Evolutionary conservation across 2,113 vertebrate genomes (phyloP).

Genomic region (Ochotona curzoniae): DNA sequence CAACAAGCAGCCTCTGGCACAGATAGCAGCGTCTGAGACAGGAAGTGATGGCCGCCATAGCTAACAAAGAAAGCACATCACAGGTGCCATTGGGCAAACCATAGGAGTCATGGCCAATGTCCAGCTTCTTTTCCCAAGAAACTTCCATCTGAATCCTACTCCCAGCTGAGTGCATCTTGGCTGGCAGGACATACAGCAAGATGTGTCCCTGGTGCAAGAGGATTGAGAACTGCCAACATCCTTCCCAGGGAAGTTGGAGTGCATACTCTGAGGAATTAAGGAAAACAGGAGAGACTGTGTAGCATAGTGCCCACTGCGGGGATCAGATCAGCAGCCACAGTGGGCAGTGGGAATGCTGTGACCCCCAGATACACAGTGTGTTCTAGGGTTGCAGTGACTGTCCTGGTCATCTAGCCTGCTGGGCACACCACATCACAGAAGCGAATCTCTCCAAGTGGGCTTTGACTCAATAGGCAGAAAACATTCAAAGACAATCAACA

Average conservation of each 20-base stretch:
- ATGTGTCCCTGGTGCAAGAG: background rate
- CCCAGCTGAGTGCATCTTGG: background rate
- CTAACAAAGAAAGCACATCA: background rate
- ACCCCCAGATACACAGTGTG: rapidly evolving
- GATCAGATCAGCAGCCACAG: background rate
- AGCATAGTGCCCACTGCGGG: background rate
- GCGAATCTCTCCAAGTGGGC: background rate
- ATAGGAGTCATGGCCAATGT: background rate
- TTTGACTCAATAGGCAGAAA: constrained; percentile 15
- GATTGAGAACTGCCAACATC: background rate
- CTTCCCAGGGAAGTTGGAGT: background rate
- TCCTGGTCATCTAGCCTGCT: background rate
- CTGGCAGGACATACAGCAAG: background rate
- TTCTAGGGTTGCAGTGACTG: background rate
- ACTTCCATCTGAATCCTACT: background rate
- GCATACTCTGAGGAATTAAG: background rate
- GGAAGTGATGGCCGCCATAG: background rate
- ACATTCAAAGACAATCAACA: background rate
- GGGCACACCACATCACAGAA: background rate
- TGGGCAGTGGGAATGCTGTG: rapidly evolving
- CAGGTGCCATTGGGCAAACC: background rate
- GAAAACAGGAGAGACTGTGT: background rate
- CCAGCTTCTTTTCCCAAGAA: constrained; percentile 16
- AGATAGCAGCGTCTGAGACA: background rate
- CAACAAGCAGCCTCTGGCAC: background rate